Evolutionary conservation across 2,113 vertebrate genomes (phyloP).

Genomic region (Mesoclemmys tuberculata): DNA sequence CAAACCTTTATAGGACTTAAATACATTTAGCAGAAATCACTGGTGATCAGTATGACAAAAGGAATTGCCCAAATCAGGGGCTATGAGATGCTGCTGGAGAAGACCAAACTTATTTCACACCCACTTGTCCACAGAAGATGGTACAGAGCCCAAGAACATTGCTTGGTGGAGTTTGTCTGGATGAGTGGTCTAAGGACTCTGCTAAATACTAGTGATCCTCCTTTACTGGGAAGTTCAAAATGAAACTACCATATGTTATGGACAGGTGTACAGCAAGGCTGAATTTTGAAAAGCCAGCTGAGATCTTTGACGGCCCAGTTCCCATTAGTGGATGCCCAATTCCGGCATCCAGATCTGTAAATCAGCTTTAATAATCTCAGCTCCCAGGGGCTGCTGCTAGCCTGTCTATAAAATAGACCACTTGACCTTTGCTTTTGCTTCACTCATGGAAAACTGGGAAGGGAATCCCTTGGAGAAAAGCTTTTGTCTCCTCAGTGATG

Average conservation of each 20-base stretch:
- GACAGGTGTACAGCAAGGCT: background rate
- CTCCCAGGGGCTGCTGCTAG: background rate
- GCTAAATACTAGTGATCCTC: accelerated
- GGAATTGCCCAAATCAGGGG: background rate
- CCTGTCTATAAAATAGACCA: background rate
- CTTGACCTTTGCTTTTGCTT: background rate
- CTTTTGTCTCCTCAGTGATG: background rate
- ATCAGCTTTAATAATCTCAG: background rate
- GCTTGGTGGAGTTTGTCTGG: background rate
- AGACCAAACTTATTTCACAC: background rate
- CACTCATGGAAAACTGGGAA: constrained; percentile 14
- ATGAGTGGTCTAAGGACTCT: accelerated
- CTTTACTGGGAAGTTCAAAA: background rate
- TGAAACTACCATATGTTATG: background rate
- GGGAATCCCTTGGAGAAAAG: background rate
- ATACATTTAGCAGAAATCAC: background rate
- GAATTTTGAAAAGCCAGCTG: background rate
- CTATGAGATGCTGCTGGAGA: background rate
- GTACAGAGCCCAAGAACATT: background rate
- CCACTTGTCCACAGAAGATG: background rate
- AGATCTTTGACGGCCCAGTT: background rate
- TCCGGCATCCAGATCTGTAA: background rate
- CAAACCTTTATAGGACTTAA: background rate
- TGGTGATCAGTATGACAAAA: background rate
- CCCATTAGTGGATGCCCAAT: background rate